Percentiles rank a stretch among this genome's conserved stretches.
These are phyloP conservation scores for Lateolabrax maculatus DNA, from an alignment of 2,797 vertebrate species.

Conservation along the genomic window DNA sequence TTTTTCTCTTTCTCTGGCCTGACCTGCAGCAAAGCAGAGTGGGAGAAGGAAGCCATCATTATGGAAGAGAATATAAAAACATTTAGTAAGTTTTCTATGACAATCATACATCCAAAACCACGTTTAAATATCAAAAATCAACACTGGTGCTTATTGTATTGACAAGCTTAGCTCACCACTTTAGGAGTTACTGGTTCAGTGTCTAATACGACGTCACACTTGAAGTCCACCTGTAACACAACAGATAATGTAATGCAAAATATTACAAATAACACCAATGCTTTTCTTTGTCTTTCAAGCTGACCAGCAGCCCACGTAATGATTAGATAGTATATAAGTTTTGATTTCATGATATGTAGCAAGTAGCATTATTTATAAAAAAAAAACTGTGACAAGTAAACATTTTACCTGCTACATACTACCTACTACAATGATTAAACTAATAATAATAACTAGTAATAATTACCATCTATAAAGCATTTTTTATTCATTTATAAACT, in stretches of 20 bases:
- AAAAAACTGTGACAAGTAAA: constrained; percentile 7
- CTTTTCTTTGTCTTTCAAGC: background rate
- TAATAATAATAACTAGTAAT: too few species aligned
- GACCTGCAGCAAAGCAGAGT: constrained; percentile 47
- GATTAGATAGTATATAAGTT: background rate
- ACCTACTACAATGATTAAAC: background rate
- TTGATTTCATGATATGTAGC: background rate
- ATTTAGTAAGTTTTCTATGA: background rate
- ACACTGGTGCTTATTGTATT: background rate
- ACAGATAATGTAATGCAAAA: constrained; percentile 28
- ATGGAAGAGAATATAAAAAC: background rate
- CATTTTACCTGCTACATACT: background rate
- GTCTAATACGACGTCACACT: constrained; percentile 82
- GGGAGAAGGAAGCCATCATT: background rate
- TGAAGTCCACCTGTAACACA: constrained; percentile 78
- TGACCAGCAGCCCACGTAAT: background rate
- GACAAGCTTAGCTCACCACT: constrained; percentile 56
- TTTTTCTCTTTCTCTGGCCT: constrained; percentile 35
- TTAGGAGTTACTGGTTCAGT: constrained; percentile 65
- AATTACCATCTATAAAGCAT: background rate
- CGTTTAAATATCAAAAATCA: background rate
- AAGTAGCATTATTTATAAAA: background rate
- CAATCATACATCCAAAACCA: background rate
- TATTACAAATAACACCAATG: background rate
- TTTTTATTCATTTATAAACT: background rate